phyloP scores from a whole-genome alignment of 2,113 vertebrate species.

The Amphilophus citrinellus region DNA sequence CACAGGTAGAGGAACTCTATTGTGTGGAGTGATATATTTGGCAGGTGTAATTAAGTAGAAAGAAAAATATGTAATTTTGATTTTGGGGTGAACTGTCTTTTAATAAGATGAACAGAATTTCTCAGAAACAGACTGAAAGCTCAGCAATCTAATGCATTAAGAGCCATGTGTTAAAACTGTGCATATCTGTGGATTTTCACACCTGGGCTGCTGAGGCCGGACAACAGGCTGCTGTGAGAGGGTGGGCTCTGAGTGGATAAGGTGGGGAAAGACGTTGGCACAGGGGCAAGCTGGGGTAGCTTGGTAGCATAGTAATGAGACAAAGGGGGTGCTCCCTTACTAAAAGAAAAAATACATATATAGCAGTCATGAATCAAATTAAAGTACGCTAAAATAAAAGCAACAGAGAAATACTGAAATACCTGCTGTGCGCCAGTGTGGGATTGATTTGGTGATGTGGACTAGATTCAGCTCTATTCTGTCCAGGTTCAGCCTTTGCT shows the following conservation, averaged over 20 bases:
- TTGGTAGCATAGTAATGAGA: conserved; percentile 47
- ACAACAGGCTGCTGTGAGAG: conserved; percentile 68
- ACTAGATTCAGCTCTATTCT: conserved; percentile 28
- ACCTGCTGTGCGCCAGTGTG: conserved; percentile 56
- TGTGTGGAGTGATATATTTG: too few relatives aligned
- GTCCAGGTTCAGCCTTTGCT: conserved; percentile 69
- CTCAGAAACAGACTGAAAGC: background rate
- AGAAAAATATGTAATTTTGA: background rate
- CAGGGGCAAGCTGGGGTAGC: conserved; percentile 43
- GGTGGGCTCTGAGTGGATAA: conserved; percentile 63
- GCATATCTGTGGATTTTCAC: background rate
- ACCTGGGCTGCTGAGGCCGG: conserved; percentile 77
- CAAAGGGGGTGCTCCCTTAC: conserved; percentile 43
- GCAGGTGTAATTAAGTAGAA: too few relatives aligned
- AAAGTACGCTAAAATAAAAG: background rate
- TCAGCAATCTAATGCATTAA: background rate
- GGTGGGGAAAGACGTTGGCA: conserved; percentile 44
- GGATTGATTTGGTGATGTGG: conserved; percentile 41
- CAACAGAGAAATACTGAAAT: background rate
- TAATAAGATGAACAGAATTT: background rate
- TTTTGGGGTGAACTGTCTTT: background rate
- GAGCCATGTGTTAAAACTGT: background rate
- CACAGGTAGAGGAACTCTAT: too few relatives aligned
- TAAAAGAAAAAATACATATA: conserved; percentile 9
- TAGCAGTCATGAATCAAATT: background rate